A percentile compares a stretch with the other conserved stretches of the same genome.
phyloP scores from a whole-genome alignment of 2,797 vertebrate genomes.

The Craterocephalus amniculus region DNA sequence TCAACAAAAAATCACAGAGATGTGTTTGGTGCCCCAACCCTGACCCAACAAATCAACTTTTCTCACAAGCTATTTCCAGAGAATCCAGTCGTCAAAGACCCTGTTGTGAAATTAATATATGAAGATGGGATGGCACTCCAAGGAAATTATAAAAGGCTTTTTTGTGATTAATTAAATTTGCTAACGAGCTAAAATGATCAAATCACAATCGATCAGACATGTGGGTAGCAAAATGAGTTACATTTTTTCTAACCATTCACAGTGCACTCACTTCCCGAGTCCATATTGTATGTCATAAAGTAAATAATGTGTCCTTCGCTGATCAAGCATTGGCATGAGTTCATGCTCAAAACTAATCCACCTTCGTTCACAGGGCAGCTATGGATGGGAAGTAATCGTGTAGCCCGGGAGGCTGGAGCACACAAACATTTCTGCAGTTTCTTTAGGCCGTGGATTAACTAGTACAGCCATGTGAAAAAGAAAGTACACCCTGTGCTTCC shows the following conservation, averaged over 20 bases:
- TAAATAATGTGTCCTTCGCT: slow-evolving; percentile 43
- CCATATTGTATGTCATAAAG: slow-evolving; percentile 16
- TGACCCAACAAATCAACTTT: background rate
- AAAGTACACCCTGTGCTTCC: background rate
- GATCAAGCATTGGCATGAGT: slow-evolving; percentile 40
- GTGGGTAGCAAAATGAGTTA: slow-evolving; percentile 43
- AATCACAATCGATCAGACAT: slow-evolving; percentile 45
- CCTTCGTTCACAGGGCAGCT: slow-evolving; percentile 56
- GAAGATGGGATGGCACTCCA: background rate
- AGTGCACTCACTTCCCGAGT: slow-evolving; percentile 13
- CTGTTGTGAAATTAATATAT: background rate
- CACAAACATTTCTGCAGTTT: slow-evolving; percentile 31
- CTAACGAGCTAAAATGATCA: slow-evolving; percentile 27
- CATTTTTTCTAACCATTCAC: slow-evolving; percentile 14
- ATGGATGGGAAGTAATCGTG: slow-evolving; percentile 48
- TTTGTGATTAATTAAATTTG: slow-evolving; percentile 4
- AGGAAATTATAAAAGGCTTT: background rate
- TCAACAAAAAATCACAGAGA: background rate
- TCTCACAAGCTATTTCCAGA: background rate
- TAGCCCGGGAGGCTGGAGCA: slow-evolving; percentile 21
- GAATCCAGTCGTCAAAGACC: background rate
- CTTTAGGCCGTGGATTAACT: background rate
- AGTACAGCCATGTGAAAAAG: background rate
- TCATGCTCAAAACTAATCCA: slow-evolving; percentile 43
- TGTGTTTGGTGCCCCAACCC: background rate